These are phyloP conservation scores for Syngnathus rostellatus DNA, from an alignment of 2,797 vertebrate genomes.

Conservation along the genomic window DNA sequence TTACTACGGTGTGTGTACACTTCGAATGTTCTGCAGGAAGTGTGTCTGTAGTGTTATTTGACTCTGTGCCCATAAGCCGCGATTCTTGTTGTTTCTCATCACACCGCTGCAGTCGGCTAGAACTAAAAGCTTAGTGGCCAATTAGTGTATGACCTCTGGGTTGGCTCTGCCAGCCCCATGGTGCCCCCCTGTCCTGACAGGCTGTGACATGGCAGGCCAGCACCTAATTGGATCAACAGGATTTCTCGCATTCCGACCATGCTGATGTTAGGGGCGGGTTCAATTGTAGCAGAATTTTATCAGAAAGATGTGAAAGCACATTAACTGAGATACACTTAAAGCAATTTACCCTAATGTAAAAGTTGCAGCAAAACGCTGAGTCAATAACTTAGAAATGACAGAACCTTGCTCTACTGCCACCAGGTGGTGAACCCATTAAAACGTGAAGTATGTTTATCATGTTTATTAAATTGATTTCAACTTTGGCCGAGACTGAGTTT, in stretches of 20 bases:
- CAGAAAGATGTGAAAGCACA: background rate
- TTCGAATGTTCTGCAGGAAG: conserved; percentile 27
- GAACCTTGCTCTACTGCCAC: background rate
- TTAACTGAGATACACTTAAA: background rate
- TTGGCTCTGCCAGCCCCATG: conserved; percentile 50
- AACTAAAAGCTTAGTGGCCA: conserved; percentile 45
- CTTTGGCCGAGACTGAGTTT: background rate
- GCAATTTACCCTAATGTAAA: conserved; percentile 4
- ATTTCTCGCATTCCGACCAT: conserved; percentile 57
- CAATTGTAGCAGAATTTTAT: conserved; percentile 11
- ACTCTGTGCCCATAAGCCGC: conserved; percentile 17
- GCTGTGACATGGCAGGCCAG: conserved; percentile 49
- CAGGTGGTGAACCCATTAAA: background rate
- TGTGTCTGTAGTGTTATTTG: conserved; percentile 17
- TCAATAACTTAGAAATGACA: background rate
- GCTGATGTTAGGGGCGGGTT: conserved; percentile 33
- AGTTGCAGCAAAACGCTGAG: no score
- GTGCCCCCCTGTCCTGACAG: conserved; percentile 46
- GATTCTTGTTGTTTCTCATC: conserved; percentile 30
- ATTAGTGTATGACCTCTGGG: conserved; percentile 56
- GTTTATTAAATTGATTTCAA: background rate
- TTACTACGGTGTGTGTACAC: conserved; percentile 21
- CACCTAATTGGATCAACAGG: conserved; percentile 61
- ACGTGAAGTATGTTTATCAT: background rate
- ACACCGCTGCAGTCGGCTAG: conserved; percentile 31